phyloP scores from a whole-genome alignment of 2,888 invertebrate genomes.

The Opisthograptis luteolata region DNA sequence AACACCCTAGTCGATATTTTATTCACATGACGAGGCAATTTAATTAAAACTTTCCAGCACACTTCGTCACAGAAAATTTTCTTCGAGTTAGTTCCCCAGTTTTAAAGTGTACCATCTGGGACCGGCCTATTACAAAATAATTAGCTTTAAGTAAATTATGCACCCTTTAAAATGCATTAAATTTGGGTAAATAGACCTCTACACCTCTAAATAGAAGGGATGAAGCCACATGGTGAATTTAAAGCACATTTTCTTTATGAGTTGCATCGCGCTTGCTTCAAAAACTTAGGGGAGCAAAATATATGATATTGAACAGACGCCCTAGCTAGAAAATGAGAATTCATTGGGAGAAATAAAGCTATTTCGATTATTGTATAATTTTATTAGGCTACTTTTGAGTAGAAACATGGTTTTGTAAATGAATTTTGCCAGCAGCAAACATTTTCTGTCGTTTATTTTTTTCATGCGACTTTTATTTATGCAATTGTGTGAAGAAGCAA shows the following conservation, averaged over 20 bases:
- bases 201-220: conserved; percentile 55
- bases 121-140: conserved; percentile 79
- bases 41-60: conserved; percentile 67
- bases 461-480: too few relatives aligned
- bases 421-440: not conserved
- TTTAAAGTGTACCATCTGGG: conserved; percentile 73
- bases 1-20: conserved; percentile 47
- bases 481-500: too few relatives aligned
- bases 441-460: not conserved
- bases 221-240: conserved; percentile 73
- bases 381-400: conserved; percentile 28
- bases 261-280: conserved; percentile 54
- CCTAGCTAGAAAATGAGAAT: conserved; percentile 43
- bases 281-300: conserved; percentile 50
- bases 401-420: conserved; percentile 16
- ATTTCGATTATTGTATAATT: conserved; percentile 41
- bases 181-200: conserved; percentile 74
- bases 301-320: conserved; percentile 60
- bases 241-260: conserved; percentile 70
- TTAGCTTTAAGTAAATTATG: conserved; percentile 79
- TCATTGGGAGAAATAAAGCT: conserved; percentile 39
- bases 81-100: conserved; percentile 61
- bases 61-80: conserved; percentile 65
- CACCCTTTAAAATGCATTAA: conserved; percentile 81
- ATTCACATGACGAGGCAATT: conserved; percentile 56